These are phyloP conservation scores for Sciurus vulgaris DNA, from an alignment of 2,797 vertebrate species.

Conservation along the genomic window DNA sequence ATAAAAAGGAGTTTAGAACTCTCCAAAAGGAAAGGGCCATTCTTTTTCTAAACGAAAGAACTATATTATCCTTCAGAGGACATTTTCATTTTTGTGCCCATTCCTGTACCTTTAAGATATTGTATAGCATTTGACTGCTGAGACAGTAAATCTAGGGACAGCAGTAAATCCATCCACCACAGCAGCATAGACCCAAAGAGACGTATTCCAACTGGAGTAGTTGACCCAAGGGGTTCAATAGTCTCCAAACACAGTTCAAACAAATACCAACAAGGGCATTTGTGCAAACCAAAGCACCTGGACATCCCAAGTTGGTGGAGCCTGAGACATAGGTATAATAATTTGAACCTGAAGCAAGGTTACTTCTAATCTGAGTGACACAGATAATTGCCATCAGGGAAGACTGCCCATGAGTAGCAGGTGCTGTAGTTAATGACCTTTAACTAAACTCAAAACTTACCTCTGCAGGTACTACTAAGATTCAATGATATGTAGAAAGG, in stretches of 20 bases:
- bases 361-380: background rate
- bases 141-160: background rate
- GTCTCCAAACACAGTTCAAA: constrained; percentile 9
- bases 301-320: background rate
- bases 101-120: background rate
- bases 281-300: background rate
- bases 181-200: background rate
- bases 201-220: background rate
- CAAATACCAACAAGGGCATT: background rate
- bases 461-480: background rate
- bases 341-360: background rate
- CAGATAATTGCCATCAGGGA: background rate
- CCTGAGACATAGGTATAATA: background rate
- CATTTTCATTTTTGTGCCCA: background rate
- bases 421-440: background rate
- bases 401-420: background rate
- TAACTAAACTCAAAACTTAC: background rate
- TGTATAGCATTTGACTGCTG: background rate
- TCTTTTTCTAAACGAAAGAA: constrained; percentile 16
- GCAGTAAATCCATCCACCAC: background rate
- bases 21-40: background rate
- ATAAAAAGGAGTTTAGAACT: background rate
- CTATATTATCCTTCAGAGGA: background rate
- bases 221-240: background rate
- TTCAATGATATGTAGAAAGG: background rate